Conservation (phyloP, 2,113 vertebrate genomes). For the Mirounga angustirostris region DNA sequence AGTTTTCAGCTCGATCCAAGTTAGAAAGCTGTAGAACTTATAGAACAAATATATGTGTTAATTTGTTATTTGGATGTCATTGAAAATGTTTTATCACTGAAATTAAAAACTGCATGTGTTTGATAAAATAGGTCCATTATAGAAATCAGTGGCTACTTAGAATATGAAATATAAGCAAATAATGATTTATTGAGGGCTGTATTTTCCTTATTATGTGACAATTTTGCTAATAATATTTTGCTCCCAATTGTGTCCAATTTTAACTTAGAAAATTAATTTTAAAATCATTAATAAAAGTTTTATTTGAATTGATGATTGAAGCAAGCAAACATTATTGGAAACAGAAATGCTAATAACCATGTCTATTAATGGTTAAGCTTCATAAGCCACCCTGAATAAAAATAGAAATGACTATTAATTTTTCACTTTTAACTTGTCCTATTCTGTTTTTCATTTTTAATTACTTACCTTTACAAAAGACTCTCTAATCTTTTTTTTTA, state of each 20-base stretch:
- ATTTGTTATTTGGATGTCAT: neutral
- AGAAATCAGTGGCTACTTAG: neutral
- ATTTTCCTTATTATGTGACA: slow-evolving; percentile 1
- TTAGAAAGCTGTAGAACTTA: neutral
- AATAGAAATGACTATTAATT: neutral
- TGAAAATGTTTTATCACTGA: slow-evolving; percentile 29
- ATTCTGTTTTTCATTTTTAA: slow-evolving; percentile 4
- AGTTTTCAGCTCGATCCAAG: neutral
- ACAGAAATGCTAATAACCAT: neutral
- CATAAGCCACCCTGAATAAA: neutral
- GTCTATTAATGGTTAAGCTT: neutral
- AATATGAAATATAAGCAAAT: neutral
- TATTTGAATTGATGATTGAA: slow-evolving; percentile 36
- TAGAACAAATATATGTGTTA: neutral
- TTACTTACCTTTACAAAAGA: slow-evolving; percentile 15
- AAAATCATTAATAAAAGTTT: slow-evolving; percentile 2
- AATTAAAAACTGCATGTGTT: neutral
- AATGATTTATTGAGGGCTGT: neutral
- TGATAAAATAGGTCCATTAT: neutral
- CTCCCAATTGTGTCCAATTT: neutral
- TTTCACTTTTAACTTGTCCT: slow-evolving; percentile 22
- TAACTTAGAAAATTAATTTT: slow-evolving; percentile 60
- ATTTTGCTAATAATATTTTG: neutral
- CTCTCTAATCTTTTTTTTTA: neutral
- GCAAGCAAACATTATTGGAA: slow-evolving; percentile 24